Percentiles rank a stretch among this genome's conserved stretches.
Evolutionary conservation across 2,797 vertebrate genomes (phyloP).

Genomic region (Gobio occitaniae): DNA sequence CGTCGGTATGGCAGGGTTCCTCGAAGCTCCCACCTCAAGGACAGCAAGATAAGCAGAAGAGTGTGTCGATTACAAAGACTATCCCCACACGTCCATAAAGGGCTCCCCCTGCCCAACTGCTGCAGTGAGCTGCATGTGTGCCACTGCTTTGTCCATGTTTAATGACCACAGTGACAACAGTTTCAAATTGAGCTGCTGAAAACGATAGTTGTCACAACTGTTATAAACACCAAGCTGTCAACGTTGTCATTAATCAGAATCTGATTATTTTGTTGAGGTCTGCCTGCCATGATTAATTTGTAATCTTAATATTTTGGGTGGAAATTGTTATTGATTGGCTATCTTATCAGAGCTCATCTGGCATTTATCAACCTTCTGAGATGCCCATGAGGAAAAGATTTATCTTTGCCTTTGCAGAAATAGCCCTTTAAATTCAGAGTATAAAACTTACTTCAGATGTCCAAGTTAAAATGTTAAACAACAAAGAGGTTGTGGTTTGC

Average conservation of each 20-base stretch:
- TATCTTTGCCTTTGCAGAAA: background rate
- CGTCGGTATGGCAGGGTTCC: background rate
- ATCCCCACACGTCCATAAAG: conserved; percentile 16
- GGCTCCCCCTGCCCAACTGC: conserved; percentile 1
- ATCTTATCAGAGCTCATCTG: conserved; percentile 3
- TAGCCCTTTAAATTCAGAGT: background rate
- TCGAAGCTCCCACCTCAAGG: conserved; percentile 12
- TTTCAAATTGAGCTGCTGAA: conserved; percentile 14
- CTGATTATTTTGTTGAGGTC: background rate
- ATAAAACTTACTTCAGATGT: background rate
- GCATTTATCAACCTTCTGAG: background rate
- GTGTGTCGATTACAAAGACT: conserved; percentile 14
- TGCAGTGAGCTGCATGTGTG: conserved; percentile 19
- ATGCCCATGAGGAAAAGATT: background rate
- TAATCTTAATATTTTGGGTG: conserved; percentile 10
- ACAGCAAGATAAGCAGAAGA: conserved; percentile 35
- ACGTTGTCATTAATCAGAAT: background rate
- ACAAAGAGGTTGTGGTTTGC: background rate
- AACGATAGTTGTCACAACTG: conserved; percentile 8
- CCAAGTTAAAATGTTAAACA: conserved; percentile 5
- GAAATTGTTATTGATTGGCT: conserved; percentile 11
- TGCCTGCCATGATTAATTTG: background rate
- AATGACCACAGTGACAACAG: conserved; percentile 27
- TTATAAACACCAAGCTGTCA: conserved; percentile 8
- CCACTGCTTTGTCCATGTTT: conserved; percentile 9